phyloP scores from a whole-genome alignment of 2,888 invertebrate species.

The Yponomeuta plumbellus region DNA sequence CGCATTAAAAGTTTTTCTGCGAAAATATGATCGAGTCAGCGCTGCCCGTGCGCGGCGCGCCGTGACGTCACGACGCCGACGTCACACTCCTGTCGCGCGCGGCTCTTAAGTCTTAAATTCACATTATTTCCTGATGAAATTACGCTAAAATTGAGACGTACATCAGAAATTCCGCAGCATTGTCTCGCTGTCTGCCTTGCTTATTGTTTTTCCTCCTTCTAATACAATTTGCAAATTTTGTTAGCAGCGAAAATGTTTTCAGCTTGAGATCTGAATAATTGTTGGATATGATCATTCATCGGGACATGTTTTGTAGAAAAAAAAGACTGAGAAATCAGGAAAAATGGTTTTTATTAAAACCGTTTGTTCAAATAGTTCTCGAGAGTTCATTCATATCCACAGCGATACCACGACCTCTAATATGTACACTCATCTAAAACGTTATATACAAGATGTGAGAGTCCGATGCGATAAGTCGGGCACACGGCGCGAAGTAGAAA shows the following conservation, averaged over 20 bases:
- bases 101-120: too few species aligned
- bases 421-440: conserved; percentile 44
- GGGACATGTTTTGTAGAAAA: too few species aligned
- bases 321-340: conserved; percentile 40
- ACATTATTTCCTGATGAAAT: too few species aligned
- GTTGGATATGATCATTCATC: too few species aligned
- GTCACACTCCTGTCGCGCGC: background rate
- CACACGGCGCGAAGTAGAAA: too few species aligned
- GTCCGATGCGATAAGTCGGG: too few species aligned
- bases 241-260: too few species aligned
- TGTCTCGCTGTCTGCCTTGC: background rate
- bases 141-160: background rate
- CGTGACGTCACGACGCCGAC: background rate
- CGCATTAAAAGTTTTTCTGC: conserved; percentile 36
- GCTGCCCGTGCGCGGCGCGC: conserved; percentile 14
- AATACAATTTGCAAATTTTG: too few species aligned
- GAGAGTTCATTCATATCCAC: conserved; percentile 37
- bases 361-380: conserved; percentile 41
- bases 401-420: conserved; percentile 51
- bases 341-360: conserved; percentile 67
- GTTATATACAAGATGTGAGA: conserved; percentile 1
- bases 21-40: conserved; percentile 22
- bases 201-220: background rate
- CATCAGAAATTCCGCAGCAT: background rate
- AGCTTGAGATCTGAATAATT: too few species aligned